Evolutionary conservation across 2,113 vertebrate species (phyloP), one percentile per base, ranked within the genome.

Genomic region (Girardinichthys multiradiatus): DNA sequence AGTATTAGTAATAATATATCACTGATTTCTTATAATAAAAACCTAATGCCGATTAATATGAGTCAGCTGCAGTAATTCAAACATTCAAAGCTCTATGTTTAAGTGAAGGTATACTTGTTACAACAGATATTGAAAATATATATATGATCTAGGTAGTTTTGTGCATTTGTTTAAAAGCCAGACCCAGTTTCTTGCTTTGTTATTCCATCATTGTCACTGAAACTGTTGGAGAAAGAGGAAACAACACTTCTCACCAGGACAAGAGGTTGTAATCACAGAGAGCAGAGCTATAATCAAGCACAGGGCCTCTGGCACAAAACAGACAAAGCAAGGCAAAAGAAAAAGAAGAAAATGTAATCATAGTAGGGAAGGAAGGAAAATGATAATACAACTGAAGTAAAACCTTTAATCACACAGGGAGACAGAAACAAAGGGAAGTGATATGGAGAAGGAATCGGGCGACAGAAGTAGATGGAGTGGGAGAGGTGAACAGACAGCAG

Each of bases 281-380:
- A 83, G 59, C 15, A 17, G 74, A 83, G 81, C 84, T 89, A 24
- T 67, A 91, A 92, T 92, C 90, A 90, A 73, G 80, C 69, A 59
- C 19, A 26, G 60, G 48, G 64, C 65, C 77, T 69, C 45, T 30
- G 60, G n/a, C 8, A 67, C 70, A 76, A 80, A 82, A 83, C 26
- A 74, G 77, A 78, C 61, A 81, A 69, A 64, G 71, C 33, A 2
- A 59, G 77, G 75, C 66, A 68, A 86, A 15, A 37, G 21, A 11
- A 31, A 17, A 24, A 65, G 35, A 29, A 62, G 62, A 69, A 59
- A 64, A 37, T 27, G 45, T 75, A 61, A 79, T 79, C 59, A 84
- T 9, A 51, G 64, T 2, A 4, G 76, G 26, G 30, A 68, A 63
- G 29, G 2, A 6, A 77, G 58, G 58, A 70, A 86, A 76, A 54